These are phyloP conservation scores for Dallia pectoralis DNA, from an alignment of 2,797 vertebrate genomes.

Conservation along the genomic window DNA sequence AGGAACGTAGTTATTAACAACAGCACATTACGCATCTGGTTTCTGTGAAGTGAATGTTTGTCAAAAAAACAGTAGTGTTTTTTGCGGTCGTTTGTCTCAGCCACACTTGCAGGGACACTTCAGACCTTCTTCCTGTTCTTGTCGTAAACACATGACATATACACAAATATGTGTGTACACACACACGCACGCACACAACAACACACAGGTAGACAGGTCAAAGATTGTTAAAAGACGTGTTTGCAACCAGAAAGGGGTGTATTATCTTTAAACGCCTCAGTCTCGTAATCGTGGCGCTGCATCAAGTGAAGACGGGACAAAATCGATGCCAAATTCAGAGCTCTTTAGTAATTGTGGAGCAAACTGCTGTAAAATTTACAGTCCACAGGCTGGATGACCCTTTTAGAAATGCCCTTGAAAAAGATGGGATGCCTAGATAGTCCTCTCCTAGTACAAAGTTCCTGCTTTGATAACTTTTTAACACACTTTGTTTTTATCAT, in stretches of 20 bases:
- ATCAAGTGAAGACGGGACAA: slow-evolving; percentile 68
- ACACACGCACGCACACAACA: neutral
- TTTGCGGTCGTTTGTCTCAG: no score
- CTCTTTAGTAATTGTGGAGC: slow-evolving; percentile 58
- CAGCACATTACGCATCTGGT: slow-evolving; percentile 16
- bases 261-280: slow-evolving; percentile 60
- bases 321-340: slow-evolving; percentile 69
- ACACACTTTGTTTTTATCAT: neutral
- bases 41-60: neutral
- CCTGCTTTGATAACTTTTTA: neutral
- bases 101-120: neutral
- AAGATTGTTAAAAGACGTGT: neutral
- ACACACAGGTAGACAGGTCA: slow-evolving; percentile 6
- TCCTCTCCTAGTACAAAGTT: neutral
- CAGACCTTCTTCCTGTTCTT: neutral
- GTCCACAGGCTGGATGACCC: slow-evolving; percentile 37
- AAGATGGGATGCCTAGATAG: slow-evolving; percentile 23
- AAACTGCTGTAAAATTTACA: slow-evolving; percentile 51
- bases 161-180: neutral
- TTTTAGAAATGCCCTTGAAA: slow-evolving; percentile 28
- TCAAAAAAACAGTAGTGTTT: neutral
- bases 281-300: slow-evolving; percentile 63
- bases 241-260: slow-evolving; percentile 34
- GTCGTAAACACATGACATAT: neutral
- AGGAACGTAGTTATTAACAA: slow-evolving; percentile 9